Conservation (phyloP, 2,797 vertebrate species). For the Dryobates pubescens region DNA sequence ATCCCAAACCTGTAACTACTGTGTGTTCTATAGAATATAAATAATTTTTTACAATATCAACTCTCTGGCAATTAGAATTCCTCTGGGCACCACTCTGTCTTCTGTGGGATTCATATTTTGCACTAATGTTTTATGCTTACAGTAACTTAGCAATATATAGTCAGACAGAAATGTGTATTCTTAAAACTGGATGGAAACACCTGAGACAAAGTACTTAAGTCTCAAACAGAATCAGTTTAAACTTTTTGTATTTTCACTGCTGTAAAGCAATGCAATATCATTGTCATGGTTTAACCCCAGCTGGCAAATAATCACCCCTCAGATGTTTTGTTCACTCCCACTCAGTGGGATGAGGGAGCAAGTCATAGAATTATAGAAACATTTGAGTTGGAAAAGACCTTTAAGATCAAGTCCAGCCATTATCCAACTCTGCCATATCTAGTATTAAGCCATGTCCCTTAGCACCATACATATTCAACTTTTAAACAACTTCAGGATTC, state of each 20-base stretch:
- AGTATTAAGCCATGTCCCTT: too few relatives aligned
- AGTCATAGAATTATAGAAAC: too few relatives aligned
- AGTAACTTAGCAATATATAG: background rate
- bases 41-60: background rate
- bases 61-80: background rate
- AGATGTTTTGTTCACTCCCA: background rate
- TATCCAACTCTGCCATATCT: too few relatives aligned
- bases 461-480: too few relatives aligned
- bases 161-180: background rate
- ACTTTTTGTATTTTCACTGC: background rate
- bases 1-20: background rate
- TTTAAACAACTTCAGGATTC: too few relatives aligned
- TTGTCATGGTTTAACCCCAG: background rate
- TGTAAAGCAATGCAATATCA: background rate
- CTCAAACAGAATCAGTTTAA: background rate
- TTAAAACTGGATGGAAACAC: background rate
- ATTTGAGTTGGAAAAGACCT: too few relatives aligned
- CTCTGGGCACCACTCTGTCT: background rate
- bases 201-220: background rate
- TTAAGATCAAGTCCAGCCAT: too few relatives aligned
- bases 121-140: background rate
- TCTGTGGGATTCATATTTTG: background rate
- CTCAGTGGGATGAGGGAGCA: background rate
- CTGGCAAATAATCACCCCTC: background rate
- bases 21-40: background rate